Evolutionary conservation across 2,113 vertebrate species (phyloP), one percentile per base, ranked within the genome.

Genomic region (Misgurnus anguillicaudatus): DNA sequence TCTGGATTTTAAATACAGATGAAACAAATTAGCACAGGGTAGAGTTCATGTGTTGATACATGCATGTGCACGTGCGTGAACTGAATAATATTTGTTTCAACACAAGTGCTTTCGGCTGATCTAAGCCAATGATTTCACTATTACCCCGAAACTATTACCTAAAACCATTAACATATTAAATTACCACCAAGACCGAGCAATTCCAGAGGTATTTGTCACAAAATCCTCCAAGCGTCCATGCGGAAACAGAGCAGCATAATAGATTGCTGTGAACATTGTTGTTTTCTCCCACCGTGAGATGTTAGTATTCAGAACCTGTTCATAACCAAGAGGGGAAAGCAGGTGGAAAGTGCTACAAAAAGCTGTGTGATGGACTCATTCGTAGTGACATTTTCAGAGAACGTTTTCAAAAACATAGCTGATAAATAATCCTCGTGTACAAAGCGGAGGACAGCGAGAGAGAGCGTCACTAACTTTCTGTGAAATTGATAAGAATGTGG

Each of bases 1-100:
- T 88, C 87, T 88, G 89, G 88, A 86, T 91, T 91, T 89, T 87
- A 92, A 89, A 89, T 83, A 84, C 83, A 84, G 76, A 79, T 84
- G 67, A 80, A 82, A 79, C 57, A 74, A 65, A 85, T 82, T 77
- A 77, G 64, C 66, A 47, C 47, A 45, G 61, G 80, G 58, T 70
- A 75, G 41, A 83, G 57, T 71, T 31, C 24, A 4, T 41, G 42
- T 39, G 74, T 73, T 71, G 45, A 39, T 57, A 47, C 62, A 17
- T 76, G 61, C 24, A 38, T 45, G 66, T 60, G 24, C 53, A 14
- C 66, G 61, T 72, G 38, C 16, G n/a, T 24, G 10, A 57, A 11
- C 10, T 45, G 42, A 45, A 10, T 45, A 6, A 6, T 2, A 7
- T 10, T 45, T 31, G 36, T 66, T 66, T 45, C n/a, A 41, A n/a